A percentile compares a stretch with the other conserved stretches of the same genome.
These are phyloP conservation scores for Rhinichthys klamathensis DNA, from an alignment of 2,113 vertebrate species.

Conservation along the genomic window DNA sequence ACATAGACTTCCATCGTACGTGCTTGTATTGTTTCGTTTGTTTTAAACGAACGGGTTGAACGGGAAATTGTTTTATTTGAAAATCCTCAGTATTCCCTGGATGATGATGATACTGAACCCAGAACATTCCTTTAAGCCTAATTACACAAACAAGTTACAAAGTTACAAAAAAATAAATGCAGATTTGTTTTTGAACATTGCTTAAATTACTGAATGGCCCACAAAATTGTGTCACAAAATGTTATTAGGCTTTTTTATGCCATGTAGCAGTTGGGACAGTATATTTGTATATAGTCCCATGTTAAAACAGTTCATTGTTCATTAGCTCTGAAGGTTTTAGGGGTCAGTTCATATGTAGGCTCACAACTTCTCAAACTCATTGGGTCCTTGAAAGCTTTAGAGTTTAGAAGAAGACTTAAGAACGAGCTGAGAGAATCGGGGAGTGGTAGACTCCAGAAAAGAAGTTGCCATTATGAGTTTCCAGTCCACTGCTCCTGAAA, in stretches of 20 bases:
- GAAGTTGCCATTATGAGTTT: slow-evolving; percentile 50
- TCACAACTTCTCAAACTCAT: slow-evolving; percentile 20
- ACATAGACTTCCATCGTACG: neutral
- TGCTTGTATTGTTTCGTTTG: neutral
- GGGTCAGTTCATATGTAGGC: slow-evolving; percentile 4
- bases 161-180: neutral
- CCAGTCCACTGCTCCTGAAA: slow-evolving; percentile 65
- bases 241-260: neutral
- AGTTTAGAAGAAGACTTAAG: slow-evolving; percentile 24
- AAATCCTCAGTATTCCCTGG: neutral
- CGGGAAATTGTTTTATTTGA: neutral
- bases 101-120: neutral
- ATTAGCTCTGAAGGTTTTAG: slow-evolving; percentile 5
- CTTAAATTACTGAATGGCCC: slow-evolving; percentile 21
- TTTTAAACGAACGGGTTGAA: neutral
- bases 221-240: neutral
- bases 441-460: slow-evolving; percentile 67
- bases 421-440: slow-evolving; percentile 62
- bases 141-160: neutral
- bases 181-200: neutral
- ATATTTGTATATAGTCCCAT: neutral
- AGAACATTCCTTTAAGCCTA: slow-evolving; percentile 13
- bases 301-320: slow-evolving; percentile 1
- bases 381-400: slow-evolving; percentile 29
- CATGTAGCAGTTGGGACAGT: slow-evolving; percentile 5